Base-by-base conservation (phyloP, 2,888 invertebrate species). In the Dasysyrphus albostriatus region DNA sequence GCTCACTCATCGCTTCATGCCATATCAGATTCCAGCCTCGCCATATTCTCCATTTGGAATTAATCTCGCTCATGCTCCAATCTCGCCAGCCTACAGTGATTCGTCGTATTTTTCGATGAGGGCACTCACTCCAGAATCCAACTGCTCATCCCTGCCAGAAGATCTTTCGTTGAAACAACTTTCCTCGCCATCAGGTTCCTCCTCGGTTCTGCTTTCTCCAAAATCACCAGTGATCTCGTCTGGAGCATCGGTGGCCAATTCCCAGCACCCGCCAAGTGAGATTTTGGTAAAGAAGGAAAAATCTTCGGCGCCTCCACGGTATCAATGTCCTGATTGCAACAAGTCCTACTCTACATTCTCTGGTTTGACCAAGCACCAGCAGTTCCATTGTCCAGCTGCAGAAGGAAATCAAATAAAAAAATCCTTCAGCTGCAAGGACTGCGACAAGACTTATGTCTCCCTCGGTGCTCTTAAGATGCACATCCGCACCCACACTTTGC, bases 381-480 rank as follows among this genome's bases (percentile, higher is more conserved):
- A 99, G 92, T 98, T 98, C 93, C 99, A 99, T 91, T 99, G 98
- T 92, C 96, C 97, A 0, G 97, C 97, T 1, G 95, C 97, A 75
- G 96, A 96, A 89, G 96, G 96, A 8, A 96, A 96, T 88, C 95
- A 96, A 65, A 96, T 97, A 61, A 96, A 98, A 92, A 98, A 98
- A 92, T 96, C 97, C 37, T 98, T 98, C 93, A 96, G 96, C 91
- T 99, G 99, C 94, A 98, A 98, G 93, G 97, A 96, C 93, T 99
- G 99, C 94, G 97, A 98, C 88, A 99, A 99, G 93, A 96, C 97
- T 29, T 99, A 99, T 94, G 97, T 97, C 10, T 98, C 98, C 0
- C 93, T 99, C 88, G 99, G 99, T 5, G 99, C 99, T 0, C 94
- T 99, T 14, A 99, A 99, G 93, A 99, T 99, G 99, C 99, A 99